Conservation (phyloP, 1,140 invertebrate genomes). For the Psix sp. region DNA sequence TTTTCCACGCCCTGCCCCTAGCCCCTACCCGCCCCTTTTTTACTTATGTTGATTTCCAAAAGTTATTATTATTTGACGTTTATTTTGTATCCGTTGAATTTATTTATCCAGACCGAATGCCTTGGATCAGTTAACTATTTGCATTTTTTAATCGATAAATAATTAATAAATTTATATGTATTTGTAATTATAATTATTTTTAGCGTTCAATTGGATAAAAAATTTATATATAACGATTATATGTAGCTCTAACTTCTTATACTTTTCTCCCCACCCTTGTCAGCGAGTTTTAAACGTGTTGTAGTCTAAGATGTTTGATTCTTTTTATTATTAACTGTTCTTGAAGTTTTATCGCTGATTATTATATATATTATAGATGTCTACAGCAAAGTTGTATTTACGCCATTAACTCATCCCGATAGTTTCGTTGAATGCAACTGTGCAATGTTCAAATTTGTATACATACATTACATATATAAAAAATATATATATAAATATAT, state of each 20-base stretch:
- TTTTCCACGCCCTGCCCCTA: slow-evolving; percentile 8
- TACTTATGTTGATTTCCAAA: neutral
- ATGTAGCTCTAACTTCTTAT: slow-evolving; percentile 22
- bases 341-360: slow-evolving; percentile 53
- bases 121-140: slow-evolving; percentile 45
- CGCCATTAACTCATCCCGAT: slow-evolving; percentile 27
- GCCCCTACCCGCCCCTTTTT: too few species aligned
- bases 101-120: slow-evolving; percentile 33
- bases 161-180: slow-evolving; percentile 30
- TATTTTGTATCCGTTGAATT: slow-evolving; percentile 40
- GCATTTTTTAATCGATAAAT: slow-evolving; percentile 45
- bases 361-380: slow-evolving; percentile 45
- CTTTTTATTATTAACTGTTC: slow-evolving; percentile 44
- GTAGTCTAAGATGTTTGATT: slow-evolving; percentile 42
- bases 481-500: slow-evolving; percentile 8
- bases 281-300: slow-evolving; percentile 32
- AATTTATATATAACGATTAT: slow-evolving; percentile 34
- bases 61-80: slow-evolving; percentile 36
- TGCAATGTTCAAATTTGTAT: slow-evolving; percentile 38
- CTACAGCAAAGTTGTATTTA: slow-evolving; percentile 40
- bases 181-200: slow-evolving; percentile 40
- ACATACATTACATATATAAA: slow-evolving; percentile 18
- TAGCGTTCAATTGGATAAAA: slow-evolving; percentile 33
- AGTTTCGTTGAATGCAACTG: slow-evolving; percentile 25
- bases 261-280: slow-evolving; percentile 3